A percentile compares a stretch with the other conserved stretches of the same genome.
Conservation (phyloP, 1,140 invertebrate species). For the Chionoecetes opilio region DNA sequence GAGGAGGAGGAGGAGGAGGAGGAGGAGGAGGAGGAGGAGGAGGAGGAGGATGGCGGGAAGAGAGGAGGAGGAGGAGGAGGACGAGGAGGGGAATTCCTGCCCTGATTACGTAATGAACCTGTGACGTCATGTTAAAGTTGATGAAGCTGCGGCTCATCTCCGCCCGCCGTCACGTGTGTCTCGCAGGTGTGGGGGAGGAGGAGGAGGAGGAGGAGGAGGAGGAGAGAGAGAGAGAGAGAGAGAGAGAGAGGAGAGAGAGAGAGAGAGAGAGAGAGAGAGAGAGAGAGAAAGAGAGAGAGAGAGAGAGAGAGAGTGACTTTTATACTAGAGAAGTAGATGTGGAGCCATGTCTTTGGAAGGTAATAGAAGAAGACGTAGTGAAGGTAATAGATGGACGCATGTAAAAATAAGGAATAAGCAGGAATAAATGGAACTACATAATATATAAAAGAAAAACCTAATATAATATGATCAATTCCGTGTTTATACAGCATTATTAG, state of each 20-base stretch:
- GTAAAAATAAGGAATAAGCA: slow-evolving; percentile 47
- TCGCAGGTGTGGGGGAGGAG: slow-evolving; percentile 11
- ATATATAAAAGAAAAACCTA: too few relatives aligned
- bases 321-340: too few relatives aligned
- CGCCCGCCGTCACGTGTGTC: slow-evolving; percentile 58
- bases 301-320: background rate
- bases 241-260: background rate
- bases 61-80: background rate
- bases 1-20: slow-evolving; percentile 17
- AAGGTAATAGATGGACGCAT: background rate
- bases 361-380: too few relatives aligned
- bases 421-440: too few relatives aligned
- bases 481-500: too few relatives aligned
- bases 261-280: slow-evolving; percentile 1
- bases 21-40: background rate
- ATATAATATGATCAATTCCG: too few relatives aligned
- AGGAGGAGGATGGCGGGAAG: background rate
- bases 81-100: slow-evolving; percentile 53
- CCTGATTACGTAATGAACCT: slow-evolving; percentile 77
- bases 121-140: slow-evolving; percentile 78
- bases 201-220: background rate
- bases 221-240: background rate
- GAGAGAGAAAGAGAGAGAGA: background rate
- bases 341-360: too few relatives aligned
- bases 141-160: slow-evolving; percentile 76